Percentiles rank a stretch among this genome's conserved stretches.
phyloP scores from a whole-genome alignment of 1,140 invertebrate species.

The Halictus rubicundus region DNA sequence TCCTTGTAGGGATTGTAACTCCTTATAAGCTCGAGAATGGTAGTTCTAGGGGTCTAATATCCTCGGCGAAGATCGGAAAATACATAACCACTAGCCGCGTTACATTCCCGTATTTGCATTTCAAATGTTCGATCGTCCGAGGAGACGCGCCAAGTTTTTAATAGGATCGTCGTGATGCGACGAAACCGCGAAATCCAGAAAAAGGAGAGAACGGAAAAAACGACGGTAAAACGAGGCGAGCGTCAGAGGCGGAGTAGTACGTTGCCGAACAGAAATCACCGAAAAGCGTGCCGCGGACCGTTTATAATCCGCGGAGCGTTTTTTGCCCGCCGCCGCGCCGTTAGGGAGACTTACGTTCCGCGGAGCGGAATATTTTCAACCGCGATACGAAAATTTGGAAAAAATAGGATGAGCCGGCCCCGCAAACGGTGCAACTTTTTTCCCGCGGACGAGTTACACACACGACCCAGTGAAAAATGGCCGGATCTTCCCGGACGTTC shows the following conservation, averaged over 20 bases:
- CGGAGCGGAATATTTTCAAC: not conserved
- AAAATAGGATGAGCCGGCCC: not conserved
- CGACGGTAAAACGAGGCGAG: no score
- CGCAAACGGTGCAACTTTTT: not conserved
- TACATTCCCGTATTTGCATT: not conserved
- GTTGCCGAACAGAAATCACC: slow-evolving; percentile 8
- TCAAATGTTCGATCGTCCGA: not conserved
- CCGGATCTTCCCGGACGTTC: no score
- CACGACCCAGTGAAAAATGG: no score
- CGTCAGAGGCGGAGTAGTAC: not conserved
- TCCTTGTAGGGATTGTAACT: not conserved
- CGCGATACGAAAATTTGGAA: not conserved
- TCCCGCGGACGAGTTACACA: no score
- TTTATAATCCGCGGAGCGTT: slow-evolving; percentile 18
- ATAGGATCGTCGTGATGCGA: slow-evolving; percentile 23
- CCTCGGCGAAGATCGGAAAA: not conserved
- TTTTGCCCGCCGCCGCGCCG: not conserved
- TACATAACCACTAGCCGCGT: not conserved
- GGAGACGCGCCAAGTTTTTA: slow-evolving; percentile 16
- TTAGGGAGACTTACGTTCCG: not conserved
- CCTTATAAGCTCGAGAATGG: not conserved
- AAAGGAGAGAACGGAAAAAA: no score
- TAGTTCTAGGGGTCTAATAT: not conserved
- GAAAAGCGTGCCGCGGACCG: not conserved
- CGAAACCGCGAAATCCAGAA: not conserved